Conservation (phyloP, 2,113 vertebrate genomes). For the Cettia cetti region DNA sequence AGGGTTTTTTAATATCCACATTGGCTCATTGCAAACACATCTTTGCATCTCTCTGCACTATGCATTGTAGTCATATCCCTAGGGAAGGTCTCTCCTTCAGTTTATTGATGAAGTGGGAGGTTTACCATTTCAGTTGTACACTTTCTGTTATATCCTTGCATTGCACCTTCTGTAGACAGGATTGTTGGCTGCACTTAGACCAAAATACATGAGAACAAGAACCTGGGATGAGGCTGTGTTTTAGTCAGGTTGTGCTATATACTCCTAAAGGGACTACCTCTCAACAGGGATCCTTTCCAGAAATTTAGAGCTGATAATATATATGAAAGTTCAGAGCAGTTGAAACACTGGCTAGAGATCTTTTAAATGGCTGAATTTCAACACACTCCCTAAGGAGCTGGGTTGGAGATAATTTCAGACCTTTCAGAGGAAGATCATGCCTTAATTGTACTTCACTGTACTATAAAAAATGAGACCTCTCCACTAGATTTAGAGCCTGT, state of each 20-base stretch:
- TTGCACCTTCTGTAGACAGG: neutral
- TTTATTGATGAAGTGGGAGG: neutral
- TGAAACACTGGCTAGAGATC: neutral
- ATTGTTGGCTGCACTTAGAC: neutral
- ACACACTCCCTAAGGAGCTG: neutral
- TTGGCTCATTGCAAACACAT: neutral
- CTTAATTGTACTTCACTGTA: conserved; percentile 18
- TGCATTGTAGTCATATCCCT: neutral
- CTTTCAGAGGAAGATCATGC: conserved; percentile 30
- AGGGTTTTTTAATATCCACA: neutral
- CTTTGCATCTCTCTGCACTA: neutral
- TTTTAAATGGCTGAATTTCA: conserved; percentile 42
- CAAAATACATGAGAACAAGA: neutral
- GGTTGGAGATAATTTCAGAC: conserved; percentile 14
- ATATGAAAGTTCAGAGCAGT: conserved; percentile 1
- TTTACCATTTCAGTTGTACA: neutral
- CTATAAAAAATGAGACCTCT: conserved; percentile 20
- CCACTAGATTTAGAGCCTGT: conserved; percentile 10
- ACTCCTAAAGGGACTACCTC: conserved; percentile 1
- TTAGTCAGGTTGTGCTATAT: neutral
- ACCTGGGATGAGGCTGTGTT: neutral
- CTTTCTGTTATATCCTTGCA: neutral
- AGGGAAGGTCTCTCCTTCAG: neutral
- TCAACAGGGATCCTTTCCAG: neutral
- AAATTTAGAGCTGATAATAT: conserved; percentile 30